phyloP scores from a whole-genome alignment of 2,797 vertebrate genomes.

The Varecia variegata region DNA sequence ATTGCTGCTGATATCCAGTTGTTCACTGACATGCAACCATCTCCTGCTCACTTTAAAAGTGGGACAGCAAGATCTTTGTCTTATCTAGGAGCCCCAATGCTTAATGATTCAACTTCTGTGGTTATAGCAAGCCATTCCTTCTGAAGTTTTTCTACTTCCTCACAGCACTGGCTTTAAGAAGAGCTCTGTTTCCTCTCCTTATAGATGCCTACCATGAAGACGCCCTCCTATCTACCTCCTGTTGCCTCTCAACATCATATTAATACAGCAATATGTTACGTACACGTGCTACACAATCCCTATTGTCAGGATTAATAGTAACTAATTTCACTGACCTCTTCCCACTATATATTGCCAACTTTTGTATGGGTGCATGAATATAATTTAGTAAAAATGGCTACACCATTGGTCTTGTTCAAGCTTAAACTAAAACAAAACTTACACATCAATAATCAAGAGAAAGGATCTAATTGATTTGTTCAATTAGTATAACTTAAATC shows the following conservation, averaged over 20 bases:
- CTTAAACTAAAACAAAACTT: neutral
- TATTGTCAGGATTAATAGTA: neutral
- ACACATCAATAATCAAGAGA: neutral
- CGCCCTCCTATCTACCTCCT: neutral
- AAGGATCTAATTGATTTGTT: neutral
- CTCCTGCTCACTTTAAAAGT: neutral
- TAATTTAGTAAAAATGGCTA: neutral
- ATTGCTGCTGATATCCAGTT: neutral
- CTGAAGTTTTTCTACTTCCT: neutral
- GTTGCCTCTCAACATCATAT: neutral
- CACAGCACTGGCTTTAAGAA: neutral
- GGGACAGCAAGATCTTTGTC: neutral
- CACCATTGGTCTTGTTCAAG: neutral
- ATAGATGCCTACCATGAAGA: neutral
- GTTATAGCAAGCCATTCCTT: neutral
- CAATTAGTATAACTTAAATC: neutral
- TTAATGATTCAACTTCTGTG: neutral
- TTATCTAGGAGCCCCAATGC: neutral
- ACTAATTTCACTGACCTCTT: neutral
- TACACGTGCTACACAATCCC: neutral
- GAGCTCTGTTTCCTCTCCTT: neutral
- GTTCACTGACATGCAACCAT: neutral
- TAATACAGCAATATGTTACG: neutral
- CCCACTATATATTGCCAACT: neutral
- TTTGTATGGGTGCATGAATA: neutral